A percentile compares a stretch with the other conserved stretches of the same genome.
phyloP scores from a whole-genome alignment of 2,888 invertebrate species.

The Pedicia rivosa region DNA sequence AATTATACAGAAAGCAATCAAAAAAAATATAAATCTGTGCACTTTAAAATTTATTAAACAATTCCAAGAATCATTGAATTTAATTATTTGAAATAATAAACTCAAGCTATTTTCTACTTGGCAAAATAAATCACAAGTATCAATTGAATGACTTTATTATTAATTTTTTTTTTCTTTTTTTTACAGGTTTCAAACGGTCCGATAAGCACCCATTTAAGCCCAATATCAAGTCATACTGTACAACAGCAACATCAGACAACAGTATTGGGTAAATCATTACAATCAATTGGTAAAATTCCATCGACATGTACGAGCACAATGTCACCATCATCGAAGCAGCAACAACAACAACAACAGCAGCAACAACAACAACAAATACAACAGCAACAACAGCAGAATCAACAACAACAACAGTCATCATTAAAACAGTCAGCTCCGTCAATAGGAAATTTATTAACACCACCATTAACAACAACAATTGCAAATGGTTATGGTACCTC shows the following conservation, averaged over 20 bases:
- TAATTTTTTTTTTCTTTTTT: conserved; percentile 11
- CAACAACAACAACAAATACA: background rate
- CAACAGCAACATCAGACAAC: conserved; percentile 10
- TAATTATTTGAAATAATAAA: too few relatives aligned
- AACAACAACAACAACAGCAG: background rate
- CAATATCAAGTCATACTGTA: conserved; percentile 18
- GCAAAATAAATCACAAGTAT: too few relatives aligned
- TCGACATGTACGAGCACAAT: conserved; percentile 4
- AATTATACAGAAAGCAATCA: too few relatives aligned
- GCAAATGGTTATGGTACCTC: conserved; percentile 20
- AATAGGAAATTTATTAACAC: conserved; percentile 17
- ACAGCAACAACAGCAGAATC: background rate
- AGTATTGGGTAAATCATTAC: conserved; percentile 1
- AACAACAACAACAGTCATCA: conserved; percentile 21
- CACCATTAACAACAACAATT: conserved; percentile 18
- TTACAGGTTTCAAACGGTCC: conserved; percentile 25
- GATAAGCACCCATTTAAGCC: conserved; percentile 21
- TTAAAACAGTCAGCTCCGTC: conserved; percentile 18
- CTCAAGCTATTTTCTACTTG: too few relatives aligned
- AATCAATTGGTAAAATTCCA: conserved; percentile 11
- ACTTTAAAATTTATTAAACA: too few relatives aligned
- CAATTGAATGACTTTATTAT: too few relatives aligned
- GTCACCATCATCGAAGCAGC: conserved; percentile 5
- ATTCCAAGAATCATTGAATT: too few relatives aligned
- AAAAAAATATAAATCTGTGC: too few relatives aligned